Percentiles rank a stretch among this genome's conserved stretches.
Conservation (phyloP, 2,888 invertebrate genomes). For the Nymphalis c-album region DNA sequence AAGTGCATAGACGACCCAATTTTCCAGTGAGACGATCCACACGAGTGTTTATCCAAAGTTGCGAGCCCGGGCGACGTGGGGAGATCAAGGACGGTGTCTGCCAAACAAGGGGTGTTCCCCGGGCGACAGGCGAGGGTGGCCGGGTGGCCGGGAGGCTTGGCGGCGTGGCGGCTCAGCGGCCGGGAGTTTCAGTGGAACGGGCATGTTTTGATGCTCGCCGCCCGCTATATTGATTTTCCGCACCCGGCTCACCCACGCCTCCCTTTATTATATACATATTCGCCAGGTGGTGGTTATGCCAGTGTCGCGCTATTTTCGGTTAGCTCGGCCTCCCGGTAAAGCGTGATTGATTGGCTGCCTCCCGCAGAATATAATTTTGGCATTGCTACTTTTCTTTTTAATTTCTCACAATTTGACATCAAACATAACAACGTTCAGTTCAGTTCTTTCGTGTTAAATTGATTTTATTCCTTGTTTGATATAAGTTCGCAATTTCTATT, state of each 20-base stretch:
- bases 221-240: slow-evolving; percentile 80
- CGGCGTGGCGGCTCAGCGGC: slow-evolving; percentile 47
- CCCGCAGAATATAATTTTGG: slow-evolving; percentile 40
- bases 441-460: not conserved
- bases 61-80: slow-evolving; percentile 69
- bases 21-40: slow-evolving; percentile 68
- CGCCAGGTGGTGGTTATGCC: slow-evolving; percentile 61
- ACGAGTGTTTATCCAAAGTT: slow-evolving; percentile 78
- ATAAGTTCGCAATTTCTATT: not conserved
- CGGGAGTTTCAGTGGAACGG: slow-evolving; percentile 49
- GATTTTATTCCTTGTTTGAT: not conserved
- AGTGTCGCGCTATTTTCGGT: slow-evolving; percentile 75
- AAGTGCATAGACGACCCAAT: slow-evolving; percentile 77
- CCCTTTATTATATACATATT: slow-evolving; percentile 74
- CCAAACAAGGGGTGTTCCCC: slow-evolving; percentile 80
- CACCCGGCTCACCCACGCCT: slow-evolving; percentile 56
- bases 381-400: slow-evolving; percentile 20
- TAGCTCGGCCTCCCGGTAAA: slow-evolving; percentile 58
- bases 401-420: not conserved
- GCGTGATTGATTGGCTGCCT: slow-evolving; percentile 66
- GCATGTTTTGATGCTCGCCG: slow-evolving; percentile 78
- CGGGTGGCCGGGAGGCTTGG: slow-evolving; percentile 65
- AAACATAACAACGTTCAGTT: not conserved
- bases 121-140: slow-evolving; percentile 67
- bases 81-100: slow-evolving; percentile 81